Base-by-base conservation (phyloP, 2,113 vertebrate genomes). In the Danio rerio region DNA sequence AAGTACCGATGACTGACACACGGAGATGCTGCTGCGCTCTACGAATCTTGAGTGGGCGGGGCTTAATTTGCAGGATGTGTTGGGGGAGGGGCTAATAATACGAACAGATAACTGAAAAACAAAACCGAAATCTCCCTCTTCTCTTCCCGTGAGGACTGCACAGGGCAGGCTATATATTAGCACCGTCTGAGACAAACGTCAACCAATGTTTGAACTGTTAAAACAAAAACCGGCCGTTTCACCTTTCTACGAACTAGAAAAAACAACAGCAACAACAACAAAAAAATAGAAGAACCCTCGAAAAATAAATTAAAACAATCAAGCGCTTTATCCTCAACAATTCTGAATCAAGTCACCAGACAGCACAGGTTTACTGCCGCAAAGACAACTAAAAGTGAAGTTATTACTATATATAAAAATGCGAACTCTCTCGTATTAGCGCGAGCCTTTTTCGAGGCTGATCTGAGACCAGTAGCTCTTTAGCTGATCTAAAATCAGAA, bases 1-100 rank as follows among this genome's bases (percentile, higher is more conserved):
- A 89, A 92, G 73, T 86, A 88, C 89, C 90, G 73, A 90, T 91
- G 87, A 83, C 76, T 88, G 88, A 90, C 90, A 89, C 89, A 6
- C 11, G n/a, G 82, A 89, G 49, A 52, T 5, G 79, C 73, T 68
- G 74, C 63, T 63, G 89, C 42, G 55, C 90, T 88, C 87, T 89
- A 85, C 61, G 84, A 58, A 82, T 84, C 69, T 62, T 73, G 58
- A 79, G 68, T 85, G 72, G 45, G 84, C 78, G 86, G 87, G 78
- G 86, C 81, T 70, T 45, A 59, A 79, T 21, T 59, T 9, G 53
- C 82, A 73, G 72, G 71, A 81, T 49, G 78, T 83, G 40, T 3
- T 15, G 76, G 68, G 83, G 40, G 53, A 9, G 59, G 9, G n/a
- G 12, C 11, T 13, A 43, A 58, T 47, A 66, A 31, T 7, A 50